Evolutionary conservation across 2,888 invertebrate species (phyloP).

Genomic region (Drosophila mercatorum): DNA sequence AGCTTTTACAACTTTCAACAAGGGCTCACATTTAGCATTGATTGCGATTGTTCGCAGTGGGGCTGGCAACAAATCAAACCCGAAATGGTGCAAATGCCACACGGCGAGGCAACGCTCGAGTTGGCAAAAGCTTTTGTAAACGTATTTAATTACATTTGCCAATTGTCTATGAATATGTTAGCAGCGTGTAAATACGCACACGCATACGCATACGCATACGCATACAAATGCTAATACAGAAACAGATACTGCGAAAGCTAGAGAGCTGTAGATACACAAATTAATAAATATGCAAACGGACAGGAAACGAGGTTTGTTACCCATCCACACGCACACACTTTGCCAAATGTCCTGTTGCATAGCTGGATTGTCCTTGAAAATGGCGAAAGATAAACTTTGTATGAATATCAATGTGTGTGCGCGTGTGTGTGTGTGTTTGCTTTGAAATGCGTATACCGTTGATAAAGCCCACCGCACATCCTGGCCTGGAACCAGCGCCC

Average conservation of each 20-base stretch:
- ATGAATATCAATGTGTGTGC: not conserved
- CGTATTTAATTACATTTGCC: constrained; percentile 39
- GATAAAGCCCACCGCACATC: constrained; percentile 55
- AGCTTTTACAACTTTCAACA: constrained; percentile 34
- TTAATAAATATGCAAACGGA: constrained; percentile 75
- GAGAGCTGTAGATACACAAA: constrained; percentile 52
- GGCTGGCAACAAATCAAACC: constrained; percentile 16
- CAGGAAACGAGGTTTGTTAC: constrained; percentile 27
- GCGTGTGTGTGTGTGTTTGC: constrained; percentile 56
- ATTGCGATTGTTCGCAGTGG: constrained; percentile 43
- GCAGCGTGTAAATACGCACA: constrained; percentile 73
- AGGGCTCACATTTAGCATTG: constrained; percentile 50
- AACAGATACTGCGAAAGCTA: constrained; percentile 10
- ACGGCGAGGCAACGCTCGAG: constrained; percentile 30
- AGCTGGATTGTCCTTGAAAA: constrained; percentile 69
- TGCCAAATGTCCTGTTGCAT: constrained; percentile 27
- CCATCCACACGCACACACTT: not conserved
- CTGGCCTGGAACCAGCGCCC: constrained; percentile 15
- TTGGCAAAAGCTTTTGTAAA: constrained; percentile 11
- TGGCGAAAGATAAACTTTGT: constrained; percentile 68
- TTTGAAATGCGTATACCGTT: constrained; percentile 77
- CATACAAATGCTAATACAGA: not conserved
- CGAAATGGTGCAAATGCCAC: constrained; percentile 3
- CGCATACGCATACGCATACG: not conserved
- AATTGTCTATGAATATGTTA: constrained; percentile 81